Base-by-base conservation (phyloP, 2,888 invertebrate species). In the Quadroppia sp. region DNA sequence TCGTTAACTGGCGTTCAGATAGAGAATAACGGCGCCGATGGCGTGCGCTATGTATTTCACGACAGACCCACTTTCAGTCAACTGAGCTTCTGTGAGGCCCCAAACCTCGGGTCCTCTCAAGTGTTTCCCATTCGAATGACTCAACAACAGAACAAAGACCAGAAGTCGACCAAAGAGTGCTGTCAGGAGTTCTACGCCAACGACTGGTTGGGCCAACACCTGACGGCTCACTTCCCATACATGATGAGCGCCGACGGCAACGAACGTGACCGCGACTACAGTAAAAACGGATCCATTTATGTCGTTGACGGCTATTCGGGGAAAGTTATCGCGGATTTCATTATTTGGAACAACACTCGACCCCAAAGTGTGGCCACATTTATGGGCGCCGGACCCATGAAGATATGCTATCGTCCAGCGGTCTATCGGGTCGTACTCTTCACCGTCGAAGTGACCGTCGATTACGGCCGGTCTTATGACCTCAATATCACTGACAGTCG, bases 1-100 rank as follows among this genome's bases (percentile, higher is more conserved):
- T 87, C 88, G 78, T 85, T 96, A 72, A 89, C 90, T 77, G 89
- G 89, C 78, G 91, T 92, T 79, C 84, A 87, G 64, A 86, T 96
- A 17, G 87, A 87, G 77, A 89, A 90, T 78, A 97, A 96, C 82
- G 92, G 90, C 6, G 94, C 89, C 0, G 95, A 96, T 82, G 96
- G 96, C 32, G 84, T 97, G 72, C 89, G 91, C 82, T 94, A 91
- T 82, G 87, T 92, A 20, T 89, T 90, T 72, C 89, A 91, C 79
- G 91, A 93, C 83, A 87, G 89, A 17, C 76, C 78, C 48, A 74
- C 74, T 13, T 70, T 73, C 7, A 76, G 75, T 15, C 71, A 75
- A 11, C 70, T 77, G 78, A 93, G 94, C 81, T 88, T 94, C 78
- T 94, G 94, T 82, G 90, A 90, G 1, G 85, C 92, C 72, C 91